These are phyloP conservation scores for Beroe forskalii DNA, from an alignment of 37 sponge, comb jelly and placozoan species.

Conservation along the genomic window DNA sequence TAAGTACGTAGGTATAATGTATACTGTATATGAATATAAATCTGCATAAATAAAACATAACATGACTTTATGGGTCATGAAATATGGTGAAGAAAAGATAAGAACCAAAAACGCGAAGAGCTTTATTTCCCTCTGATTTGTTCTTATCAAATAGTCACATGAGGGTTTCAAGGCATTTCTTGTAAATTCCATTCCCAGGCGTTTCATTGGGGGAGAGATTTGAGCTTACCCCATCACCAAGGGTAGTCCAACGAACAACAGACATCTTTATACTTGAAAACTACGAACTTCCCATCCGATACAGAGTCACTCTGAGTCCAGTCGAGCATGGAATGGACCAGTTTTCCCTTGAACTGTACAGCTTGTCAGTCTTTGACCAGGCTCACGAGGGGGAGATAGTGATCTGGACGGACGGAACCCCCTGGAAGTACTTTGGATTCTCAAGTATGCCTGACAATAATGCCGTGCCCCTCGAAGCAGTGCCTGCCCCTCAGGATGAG, in stretches of 20 bases:
- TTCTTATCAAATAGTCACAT: too few relatives aligned
- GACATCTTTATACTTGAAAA: neutral
- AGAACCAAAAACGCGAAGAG: too few relatives aligned
- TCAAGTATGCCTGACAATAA: neutral
- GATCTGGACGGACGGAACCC: neutral
- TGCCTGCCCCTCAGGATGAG: neutral
- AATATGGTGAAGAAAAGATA: too few relatives aligned
- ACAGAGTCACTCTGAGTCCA: neutral
- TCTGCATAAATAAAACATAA: too few relatives aligned
- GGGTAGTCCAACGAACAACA: neutral
- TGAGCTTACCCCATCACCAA: neutral
- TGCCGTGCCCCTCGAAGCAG: neutral
- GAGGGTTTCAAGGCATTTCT: too few relatives aligned
- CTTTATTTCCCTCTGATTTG: too few relatives aligned
- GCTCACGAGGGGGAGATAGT: neutral
- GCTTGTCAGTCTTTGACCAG: neutral
- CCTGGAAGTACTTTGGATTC: neutral
- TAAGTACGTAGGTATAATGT: too few relatives aligned
- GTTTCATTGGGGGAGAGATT: neutral
- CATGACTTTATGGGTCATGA: too few relatives aligned
- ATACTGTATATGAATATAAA: too few relatives aligned
- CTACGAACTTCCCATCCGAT: neutral
- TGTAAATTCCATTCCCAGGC: too few relatives aligned
- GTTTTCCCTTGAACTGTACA: neutral
- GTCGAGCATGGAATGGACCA: neutral